Conservation (phyloP, 1,140 invertebrate species). For the Lethrus apterus region DNA sequence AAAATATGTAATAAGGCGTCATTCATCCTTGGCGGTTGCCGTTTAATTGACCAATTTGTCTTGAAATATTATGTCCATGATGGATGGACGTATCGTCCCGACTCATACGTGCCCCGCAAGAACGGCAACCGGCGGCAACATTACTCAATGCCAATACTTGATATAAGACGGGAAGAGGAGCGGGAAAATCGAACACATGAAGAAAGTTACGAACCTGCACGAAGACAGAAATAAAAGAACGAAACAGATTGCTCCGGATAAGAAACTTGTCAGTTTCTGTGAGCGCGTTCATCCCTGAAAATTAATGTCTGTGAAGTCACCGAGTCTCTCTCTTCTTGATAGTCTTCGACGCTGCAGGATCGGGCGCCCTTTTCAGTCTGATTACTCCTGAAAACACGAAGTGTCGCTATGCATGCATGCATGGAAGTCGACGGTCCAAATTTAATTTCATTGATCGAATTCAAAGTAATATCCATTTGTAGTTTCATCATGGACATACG, state of each 20-base stretch:
- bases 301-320: constrained; percentile 37
- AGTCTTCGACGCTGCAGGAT: constrained; percentile 16
- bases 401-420: constrained; percentile 8
- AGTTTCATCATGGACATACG: constrained; percentile 11
- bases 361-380: constrained; percentile 16
- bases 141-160: constrained; percentile 29
- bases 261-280: constrained; percentile 42
- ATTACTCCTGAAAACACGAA: constrained; percentile 10
- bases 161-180: constrained; percentile 19
- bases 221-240: constrained; percentile 38
- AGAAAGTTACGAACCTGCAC: constrained; percentile 21
- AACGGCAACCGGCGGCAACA: neutral
- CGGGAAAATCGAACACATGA: constrained; percentile 20
- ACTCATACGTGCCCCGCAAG: constrained; percentile 13
- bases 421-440: constrained; percentile 6
- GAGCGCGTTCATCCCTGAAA: constrained; percentile 42
- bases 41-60: constrained; percentile 23
- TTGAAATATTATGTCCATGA: constrained; percentile 19
- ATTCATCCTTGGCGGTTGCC: too few relatives aligned
- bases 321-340: constrained; percentile 12
- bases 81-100: constrained; percentile 14
- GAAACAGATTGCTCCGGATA: constrained; percentile 42
- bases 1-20: too few relatives aligned
- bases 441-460: constrained; percentile 23
- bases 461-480: constrained; percentile 24